Percentiles rank a stretch among this genome's conserved stretches.
phyloP scores from a whole-genome alignment of 2,113 vertebrate genomes.

The Lophotis ruficrista region DNA sequence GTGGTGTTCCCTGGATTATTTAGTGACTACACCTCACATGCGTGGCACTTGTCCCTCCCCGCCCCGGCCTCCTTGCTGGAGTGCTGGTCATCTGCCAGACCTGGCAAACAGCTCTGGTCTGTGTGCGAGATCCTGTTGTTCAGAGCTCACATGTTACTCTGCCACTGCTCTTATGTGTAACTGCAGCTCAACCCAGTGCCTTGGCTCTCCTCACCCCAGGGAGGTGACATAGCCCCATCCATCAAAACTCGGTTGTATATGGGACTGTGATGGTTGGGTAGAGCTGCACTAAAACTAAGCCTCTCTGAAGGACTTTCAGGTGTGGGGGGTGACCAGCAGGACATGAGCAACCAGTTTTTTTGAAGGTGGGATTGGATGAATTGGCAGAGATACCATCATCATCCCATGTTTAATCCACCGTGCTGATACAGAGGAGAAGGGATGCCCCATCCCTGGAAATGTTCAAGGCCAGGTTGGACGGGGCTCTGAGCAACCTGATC shows the following conservation, averaged over 20 bases:
- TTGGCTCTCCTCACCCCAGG: neutral
- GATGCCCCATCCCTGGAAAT: no score
- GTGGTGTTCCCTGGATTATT: neutral
- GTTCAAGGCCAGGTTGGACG: no score
- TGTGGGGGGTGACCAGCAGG: neutral
- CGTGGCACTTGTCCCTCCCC: neutral
- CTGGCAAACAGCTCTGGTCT: neutral
- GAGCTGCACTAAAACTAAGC: neutral
- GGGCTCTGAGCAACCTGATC: no score
- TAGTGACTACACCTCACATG: neutral
- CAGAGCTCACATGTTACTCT: neutral
- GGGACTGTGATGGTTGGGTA: neutral
- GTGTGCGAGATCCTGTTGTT: neutral
- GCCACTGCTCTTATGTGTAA: neutral
- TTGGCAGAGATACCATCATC: neutral
- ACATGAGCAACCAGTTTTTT: neutral
- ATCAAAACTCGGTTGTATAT: fast-evolving
- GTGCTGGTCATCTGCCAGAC: neutral
- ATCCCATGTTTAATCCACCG: neutral
- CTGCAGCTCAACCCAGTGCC: neutral
- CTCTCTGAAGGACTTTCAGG: neutral
- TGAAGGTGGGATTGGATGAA: neutral
- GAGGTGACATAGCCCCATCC: no score
- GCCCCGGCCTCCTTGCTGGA: neutral
- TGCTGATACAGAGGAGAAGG: neutral